These are phyloP conservation scores for Zygaena filipendulae DNA, from an alignment of 2,888 invertebrate genomes.

Conservation along the genomic window DNA sequence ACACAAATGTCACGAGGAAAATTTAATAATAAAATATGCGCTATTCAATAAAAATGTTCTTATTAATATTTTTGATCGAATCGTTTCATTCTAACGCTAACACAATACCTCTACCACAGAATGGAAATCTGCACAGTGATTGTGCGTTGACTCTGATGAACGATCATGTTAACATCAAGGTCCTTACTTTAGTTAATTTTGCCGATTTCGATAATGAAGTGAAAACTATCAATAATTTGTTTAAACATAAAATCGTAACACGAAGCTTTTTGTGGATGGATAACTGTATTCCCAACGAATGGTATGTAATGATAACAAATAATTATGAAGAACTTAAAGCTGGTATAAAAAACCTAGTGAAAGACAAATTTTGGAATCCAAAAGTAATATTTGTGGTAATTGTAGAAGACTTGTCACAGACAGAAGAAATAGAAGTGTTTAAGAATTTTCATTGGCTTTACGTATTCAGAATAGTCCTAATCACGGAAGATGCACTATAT, in stretches of 20 bases:
- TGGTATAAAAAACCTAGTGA: slow-evolving; percentile 8
- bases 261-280: slow-evolving; percentile 6
- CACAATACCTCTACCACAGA: no score
- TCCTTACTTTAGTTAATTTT: no score
- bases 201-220: no score
- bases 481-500: slow-evolving; percentile 2
- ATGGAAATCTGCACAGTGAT: no score
- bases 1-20: no score
- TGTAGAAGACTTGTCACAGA: neutral
- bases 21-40: no score
- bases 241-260: slow-evolving; percentile 2
- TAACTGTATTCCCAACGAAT: slow-evolving; percentile 5
- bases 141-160: no score
- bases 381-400: slow-evolving; percentile 7
- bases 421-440: slow-evolving; percentile 3
- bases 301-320: slow-evolving; percentile 6
- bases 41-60: no score
- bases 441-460: slow-evolving; percentile 8
- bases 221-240: slow-evolving; percentile 5
- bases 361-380: slow-evolving; percentile 14
- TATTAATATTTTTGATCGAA: no score
- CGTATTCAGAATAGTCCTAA: slow-evolving; percentile 9
- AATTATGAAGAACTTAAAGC: slow-evolving; percentile 3
- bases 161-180: no score
- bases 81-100: no score